Evolutionary conservation across 2,888 invertebrate species (phyloP).

Genomic region (Boloria euphrosyne): DNA sequence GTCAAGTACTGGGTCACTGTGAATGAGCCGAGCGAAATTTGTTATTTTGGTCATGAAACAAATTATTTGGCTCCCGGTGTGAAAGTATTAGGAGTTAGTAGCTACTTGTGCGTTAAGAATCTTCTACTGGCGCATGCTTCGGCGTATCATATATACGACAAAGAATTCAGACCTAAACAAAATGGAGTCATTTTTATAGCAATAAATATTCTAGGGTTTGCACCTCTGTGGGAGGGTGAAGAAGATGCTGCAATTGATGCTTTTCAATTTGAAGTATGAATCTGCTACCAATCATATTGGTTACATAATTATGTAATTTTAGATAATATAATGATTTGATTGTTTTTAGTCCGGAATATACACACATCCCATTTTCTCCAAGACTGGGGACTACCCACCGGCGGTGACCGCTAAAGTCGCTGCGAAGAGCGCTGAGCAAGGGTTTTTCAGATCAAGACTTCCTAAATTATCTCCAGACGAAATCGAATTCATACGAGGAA

Average conservation of each 20-base stretch:
- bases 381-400: constrained; percentile 83
- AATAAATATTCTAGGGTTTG: constrained; percentile 79
- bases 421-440: constrained; percentile 75
- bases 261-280: constrained; percentile 49
- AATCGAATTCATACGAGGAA: constrained; percentile 54
- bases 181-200: constrained; percentile 68
- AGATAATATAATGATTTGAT: neutral
- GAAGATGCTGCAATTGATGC: constrained; percentile 64
- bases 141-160: constrained; percentile 62
- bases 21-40: constrained; percentile 74
- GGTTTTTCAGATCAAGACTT: constrained; percentile 63
- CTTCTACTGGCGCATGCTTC: constrained; percentile 79
- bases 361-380: constrained; percentile 82
- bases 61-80: constrained; percentile 39
- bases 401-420: constrained; percentile 79
- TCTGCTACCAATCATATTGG: neutral
- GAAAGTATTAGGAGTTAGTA: constrained; percentile 60
- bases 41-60: constrained; percentile 62
- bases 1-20: constrained; percentile 81
- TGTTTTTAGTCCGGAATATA: constrained; percentile 78
- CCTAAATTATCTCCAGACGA: constrained; percentile 68
- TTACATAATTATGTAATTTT: neutral
- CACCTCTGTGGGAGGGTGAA: constrained; percentile 71
- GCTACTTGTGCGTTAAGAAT: constrained; percentile 73
- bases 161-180: constrained; percentile 56